Conservation (phyloP, 64 coral and sea anemone species). For the Porites lutea region DNA sequence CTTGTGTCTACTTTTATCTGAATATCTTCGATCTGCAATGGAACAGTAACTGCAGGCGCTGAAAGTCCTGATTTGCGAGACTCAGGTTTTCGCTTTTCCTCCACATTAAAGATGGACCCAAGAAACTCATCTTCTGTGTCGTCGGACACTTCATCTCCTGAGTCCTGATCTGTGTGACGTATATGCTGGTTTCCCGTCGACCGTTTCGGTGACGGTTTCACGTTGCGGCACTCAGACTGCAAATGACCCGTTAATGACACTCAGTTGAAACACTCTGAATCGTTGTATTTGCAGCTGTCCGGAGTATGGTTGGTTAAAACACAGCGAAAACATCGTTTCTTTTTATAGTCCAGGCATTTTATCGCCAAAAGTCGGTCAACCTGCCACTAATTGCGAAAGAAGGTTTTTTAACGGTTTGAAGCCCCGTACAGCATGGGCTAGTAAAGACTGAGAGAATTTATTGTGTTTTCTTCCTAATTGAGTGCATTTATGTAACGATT, state of each 20-base stretch:
- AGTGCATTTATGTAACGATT: no score
- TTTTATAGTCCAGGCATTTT: no score
- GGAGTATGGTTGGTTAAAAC: not conserved
- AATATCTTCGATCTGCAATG: conserved; percentile 40
- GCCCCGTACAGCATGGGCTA: no score
- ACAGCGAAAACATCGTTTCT: not conserved
- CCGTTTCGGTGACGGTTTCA: not conserved
- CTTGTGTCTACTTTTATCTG: not conserved
- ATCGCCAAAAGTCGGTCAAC: no score
- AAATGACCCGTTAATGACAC: conserved; percentile 3
- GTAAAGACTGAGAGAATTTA: no score
- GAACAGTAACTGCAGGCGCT: conserved; percentile 1
- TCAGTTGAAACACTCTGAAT: conserved; percentile 2
- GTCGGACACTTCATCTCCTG: not conserved
- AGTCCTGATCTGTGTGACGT: not conserved
- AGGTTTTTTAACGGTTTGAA: no score
- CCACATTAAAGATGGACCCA: not conserved
- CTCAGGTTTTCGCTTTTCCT: not conserved
- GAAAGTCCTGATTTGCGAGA: not conserved
- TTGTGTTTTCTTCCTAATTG: no score
- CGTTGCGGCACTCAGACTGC: conserved; percentile 4
- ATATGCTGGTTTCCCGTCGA: not conserved
- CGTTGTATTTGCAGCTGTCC: conserved; percentile 24
- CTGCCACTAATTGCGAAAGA: no score
- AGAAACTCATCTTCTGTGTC: not conserved